These are phyloP conservation scores for Anarhynchus alexandrinus DNA, from an alignment of 2,113 vertebrate species.

Conservation along the genomic window DNA sequence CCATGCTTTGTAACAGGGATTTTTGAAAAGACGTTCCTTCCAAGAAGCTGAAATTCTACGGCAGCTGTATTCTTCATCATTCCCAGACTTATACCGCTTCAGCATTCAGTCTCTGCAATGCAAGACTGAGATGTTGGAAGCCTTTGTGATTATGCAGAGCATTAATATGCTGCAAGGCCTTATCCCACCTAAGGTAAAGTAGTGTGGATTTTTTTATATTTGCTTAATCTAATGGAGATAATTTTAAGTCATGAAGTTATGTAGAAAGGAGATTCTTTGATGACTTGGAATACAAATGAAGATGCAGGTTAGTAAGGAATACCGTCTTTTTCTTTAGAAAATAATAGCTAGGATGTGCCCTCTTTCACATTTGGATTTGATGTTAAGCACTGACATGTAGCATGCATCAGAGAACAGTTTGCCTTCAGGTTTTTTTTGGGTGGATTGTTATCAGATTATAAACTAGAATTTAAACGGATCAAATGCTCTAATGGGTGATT, in stretches of 20 bases:
- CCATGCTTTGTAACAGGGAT: conserved; percentile 73
- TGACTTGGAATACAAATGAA: not conserved
- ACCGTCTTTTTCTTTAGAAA: not conserved
- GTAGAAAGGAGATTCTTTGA: not conserved
- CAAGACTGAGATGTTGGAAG: conserved; percentile 90
- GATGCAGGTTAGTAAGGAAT: not conserved
- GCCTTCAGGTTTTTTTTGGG: not conserved
- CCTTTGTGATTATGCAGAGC: conserved; percentile 90
- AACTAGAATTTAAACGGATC: not conserved
- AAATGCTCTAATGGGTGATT: not conserved
- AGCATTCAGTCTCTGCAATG: conserved; percentile 83
- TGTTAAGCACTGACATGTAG: not conserved
- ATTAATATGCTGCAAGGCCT: conserved; percentile 92
- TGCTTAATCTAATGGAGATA: not conserved
- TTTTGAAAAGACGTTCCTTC: conserved; percentile 81
- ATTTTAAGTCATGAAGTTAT: not conserved
- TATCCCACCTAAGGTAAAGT: conserved; percentile 90
- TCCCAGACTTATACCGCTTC: conserved; percentile 83
- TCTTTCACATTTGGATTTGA: not conserved
- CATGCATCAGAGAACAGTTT: not conserved
- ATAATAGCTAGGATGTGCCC: not conserved
- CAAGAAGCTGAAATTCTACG: conserved; percentile 83
- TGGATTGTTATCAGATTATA: not conserved
- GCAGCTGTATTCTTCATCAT: conserved; percentile 83
- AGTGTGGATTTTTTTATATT: not conserved